Evolutionary conservation across 2,113 vertebrate genomes (phyloP), one percentile per base, ranked within the genome.

Genomic region (Sinocyclocheilus anshuiensis): DNA sequence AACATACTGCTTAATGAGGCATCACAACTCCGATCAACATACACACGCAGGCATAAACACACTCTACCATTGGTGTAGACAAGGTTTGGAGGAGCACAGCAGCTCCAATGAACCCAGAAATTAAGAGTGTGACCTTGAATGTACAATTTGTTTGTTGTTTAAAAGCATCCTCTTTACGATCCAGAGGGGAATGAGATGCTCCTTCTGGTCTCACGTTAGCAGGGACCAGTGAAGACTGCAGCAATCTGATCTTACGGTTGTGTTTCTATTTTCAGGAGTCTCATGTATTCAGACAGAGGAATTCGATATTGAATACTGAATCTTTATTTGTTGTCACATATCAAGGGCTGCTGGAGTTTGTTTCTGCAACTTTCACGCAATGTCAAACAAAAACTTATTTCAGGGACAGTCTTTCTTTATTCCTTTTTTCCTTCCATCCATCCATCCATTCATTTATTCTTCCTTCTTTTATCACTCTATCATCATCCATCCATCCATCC

Each of bases 1-100:
- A 84, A 67, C 81, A 71, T 65, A n/a, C 74, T 84, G 86, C 82
- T 77, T 87, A 87, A 87, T 87, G 86, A 87, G 77, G 75, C 86
- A 61, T 87, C 81, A 13, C 76, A 13, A 12, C 86, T 83, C 29
- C 18, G 24, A 63, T 71, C 63, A 69, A 69, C 84, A 65, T n/a
- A 67, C 84, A 63, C 85, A 74, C 53, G 11, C 79, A 65, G 13
- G 22, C 67, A 82, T 61, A 80, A 69, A 80, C 79, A 81, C 67
- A 77, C 11, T 53, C 42, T 22, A 15, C 81, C 69, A 53, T 53
- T 26, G 42, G n/a, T 77, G 71, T 83, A 83, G 57, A 83, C 79
- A 77, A 81, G 69, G 59, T 61, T 45, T 76, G 81, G 76, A 36
- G 48, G 86, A 24, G 50, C 86, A 59, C 86, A 80, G 86, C 81